Evolutionary conservation across 2,888 invertebrate species (phyloP).

Genomic region (Lapara coniferarum): DNA sequence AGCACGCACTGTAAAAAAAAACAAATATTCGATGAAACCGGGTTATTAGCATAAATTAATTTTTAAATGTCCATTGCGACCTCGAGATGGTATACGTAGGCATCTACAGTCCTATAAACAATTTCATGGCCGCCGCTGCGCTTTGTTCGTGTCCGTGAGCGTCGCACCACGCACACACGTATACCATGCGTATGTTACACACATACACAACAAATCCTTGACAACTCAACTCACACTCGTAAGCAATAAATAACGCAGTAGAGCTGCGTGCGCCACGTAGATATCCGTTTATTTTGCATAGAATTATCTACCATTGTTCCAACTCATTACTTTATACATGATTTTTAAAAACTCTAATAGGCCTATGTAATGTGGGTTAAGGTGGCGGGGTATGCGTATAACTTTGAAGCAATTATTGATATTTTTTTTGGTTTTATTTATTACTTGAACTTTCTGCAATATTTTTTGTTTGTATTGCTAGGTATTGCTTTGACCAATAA

Average conservation of each 20-base stretch:
- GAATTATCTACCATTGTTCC: constrained; percentile 30
- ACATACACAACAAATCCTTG: constrained; percentile 59
- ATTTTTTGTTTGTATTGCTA: background rate
- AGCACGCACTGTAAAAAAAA: constrained; percentile 11
- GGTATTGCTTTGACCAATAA: background rate
- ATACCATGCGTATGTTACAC: constrained; percentile 46
- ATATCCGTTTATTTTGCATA: constrained; percentile 61
- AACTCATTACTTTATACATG: constrained; percentile 16
- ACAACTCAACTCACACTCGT: constrained; percentile 56
- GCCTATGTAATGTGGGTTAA: constrained; percentile 9
- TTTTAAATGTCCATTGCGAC: constrained; percentile 54
- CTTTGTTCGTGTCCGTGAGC: constrained; percentile 67
- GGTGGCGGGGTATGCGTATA: background rate
- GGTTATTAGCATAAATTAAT: constrained; percentile 58
- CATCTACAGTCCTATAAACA: constrained; percentile 58
- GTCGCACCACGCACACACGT: constrained; percentile 46
- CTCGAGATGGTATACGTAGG: constrained; percentile 50
- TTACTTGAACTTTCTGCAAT: background rate
- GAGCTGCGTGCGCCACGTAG: constrained; percentile 62
- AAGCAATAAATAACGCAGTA: constrained; percentile 63
- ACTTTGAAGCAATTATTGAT: background rate
- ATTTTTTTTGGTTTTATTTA: background rate
- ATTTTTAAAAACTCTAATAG: background rate
- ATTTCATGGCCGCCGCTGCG: constrained; percentile 73
- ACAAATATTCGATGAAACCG: constrained; percentile 48